These are phyloP conservation scores for Parelbella ahira DNA, from an alignment of 2,888 invertebrate genomes.

Conservation along the genomic window DNA sequence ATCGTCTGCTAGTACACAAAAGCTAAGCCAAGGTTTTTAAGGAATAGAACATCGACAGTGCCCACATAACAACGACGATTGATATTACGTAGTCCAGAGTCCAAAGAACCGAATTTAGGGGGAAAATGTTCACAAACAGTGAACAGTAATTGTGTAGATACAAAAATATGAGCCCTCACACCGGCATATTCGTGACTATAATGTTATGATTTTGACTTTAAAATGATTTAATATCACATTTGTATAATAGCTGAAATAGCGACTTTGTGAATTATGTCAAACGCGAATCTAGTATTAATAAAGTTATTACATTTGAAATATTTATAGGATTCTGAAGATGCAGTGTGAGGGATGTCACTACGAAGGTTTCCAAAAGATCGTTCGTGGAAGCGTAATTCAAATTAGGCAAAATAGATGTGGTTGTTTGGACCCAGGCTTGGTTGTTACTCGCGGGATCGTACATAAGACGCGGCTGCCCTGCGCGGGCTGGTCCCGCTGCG, in stretches of 20 bases:
- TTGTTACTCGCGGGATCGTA: constrained; percentile 62
- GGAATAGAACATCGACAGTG: constrained; percentile 58
- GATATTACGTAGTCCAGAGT: constrained; percentile 47
- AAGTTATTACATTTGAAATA: too few species aligned
- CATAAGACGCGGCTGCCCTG: constrained; percentile 83
- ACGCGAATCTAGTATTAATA: too few species aligned
- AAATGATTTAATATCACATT: too few species aligned
- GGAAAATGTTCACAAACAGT: constrained; percentile 1
- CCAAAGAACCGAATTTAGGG: constrained; percentile 50
- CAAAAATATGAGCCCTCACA: constrained; percentile 1
- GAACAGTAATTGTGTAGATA: too few species aligned
- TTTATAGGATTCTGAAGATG: too few species aligned
- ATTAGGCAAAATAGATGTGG: constrained; percentile 26
- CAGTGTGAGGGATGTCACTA: constrained; percentile 1
- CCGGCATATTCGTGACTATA: neutral
- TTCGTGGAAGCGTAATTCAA: constrained; percentile 5
- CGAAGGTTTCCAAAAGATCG: constrained; percentile 2
- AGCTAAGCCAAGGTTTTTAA: constrained; percentile 62
- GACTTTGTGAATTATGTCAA: too few species aligned
- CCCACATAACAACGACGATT: constrained; percentile 50
- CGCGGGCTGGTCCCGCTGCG: constrained; percentile 64
- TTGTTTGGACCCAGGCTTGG: constrained; percentile 60
- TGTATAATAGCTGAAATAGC: too few species aligned
- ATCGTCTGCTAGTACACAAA: constrained; percentile 48
- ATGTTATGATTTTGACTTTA: too few species aligned